phyloP scores from a whole-genome alignment of 2,113 vertebrate genomes.

The Cyanistes caeruleus region DNA sequence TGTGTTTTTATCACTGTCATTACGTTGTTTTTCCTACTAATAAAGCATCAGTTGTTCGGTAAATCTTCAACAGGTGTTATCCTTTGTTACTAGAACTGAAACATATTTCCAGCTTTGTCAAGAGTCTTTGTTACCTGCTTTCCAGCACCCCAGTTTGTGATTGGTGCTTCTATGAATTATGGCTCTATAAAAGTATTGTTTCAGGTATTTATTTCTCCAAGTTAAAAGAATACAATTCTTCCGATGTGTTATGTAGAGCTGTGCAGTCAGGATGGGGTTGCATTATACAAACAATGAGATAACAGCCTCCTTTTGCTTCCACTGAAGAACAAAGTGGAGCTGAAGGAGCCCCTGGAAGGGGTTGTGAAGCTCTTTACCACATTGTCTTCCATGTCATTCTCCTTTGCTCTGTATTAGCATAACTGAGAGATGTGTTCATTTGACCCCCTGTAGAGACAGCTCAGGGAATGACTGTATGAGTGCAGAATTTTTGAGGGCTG shows the following conservation, averaged over 20 bases:
- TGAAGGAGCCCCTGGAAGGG: background rate
- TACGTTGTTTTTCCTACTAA: background rate
- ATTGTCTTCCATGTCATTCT: background rate
- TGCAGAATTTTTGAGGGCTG: background rate
- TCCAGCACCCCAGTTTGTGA: background rate
- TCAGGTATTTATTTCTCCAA: background rate
- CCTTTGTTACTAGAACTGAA: background rate
- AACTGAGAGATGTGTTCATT: background rate
- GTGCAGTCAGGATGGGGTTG: background rate
- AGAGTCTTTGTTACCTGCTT: background rate
- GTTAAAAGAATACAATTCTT: background rate
- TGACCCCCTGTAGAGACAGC: background rate
- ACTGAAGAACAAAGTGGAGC: background rate
- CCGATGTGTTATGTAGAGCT: background rate
- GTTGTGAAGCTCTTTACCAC: background rate
- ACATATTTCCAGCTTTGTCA: background rate
- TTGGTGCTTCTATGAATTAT: background rate
- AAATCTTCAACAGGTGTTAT: background rate
- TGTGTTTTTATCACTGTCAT: background rate
- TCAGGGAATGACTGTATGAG: background rate
- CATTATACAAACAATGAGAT: fast-evolving
- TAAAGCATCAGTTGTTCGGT: background rate
- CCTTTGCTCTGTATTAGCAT: background rate
- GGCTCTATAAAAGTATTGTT: background rate
- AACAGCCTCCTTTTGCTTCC: background rate